Evolutionary conservation across 2,797 vertebrate genomes (phyloP).

Genomic region (Anguilla pacifica): DNA sequence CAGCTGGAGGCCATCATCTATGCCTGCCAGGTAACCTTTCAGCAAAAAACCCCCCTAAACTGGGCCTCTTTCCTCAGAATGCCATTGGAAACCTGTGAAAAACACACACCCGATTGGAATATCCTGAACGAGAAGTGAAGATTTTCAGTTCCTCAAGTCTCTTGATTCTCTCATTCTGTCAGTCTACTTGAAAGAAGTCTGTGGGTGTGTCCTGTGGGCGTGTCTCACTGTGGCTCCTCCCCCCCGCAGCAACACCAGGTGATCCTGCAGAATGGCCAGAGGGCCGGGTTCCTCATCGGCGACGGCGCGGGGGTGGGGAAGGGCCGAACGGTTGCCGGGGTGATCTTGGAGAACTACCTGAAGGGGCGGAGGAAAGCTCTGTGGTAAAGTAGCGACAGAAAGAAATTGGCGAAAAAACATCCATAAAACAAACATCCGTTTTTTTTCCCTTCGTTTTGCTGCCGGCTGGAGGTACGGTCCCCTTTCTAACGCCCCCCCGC

Average conservation of each 20-base stretch:
- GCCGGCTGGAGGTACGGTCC: background rate
- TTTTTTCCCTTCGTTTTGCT: background rate
- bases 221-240: background rate
- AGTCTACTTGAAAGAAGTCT: background rate
- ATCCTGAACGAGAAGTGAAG: background rate
- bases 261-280: constrained; percentile 88
- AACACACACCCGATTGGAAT: background rate
- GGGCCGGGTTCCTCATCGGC: constrained; percentile 94
- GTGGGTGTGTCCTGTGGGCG: constrained; percentile 6
- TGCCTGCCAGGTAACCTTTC: constrained; percentile 89
- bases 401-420: background rate
- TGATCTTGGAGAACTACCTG: constrained; percentile 91
- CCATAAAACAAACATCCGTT: background rate
- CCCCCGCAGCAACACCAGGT: constrained; percentile 91
- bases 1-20: constrained; percentile 97
- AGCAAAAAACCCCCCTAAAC: no score
- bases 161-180: no score
- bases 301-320: constrained; percentile 96
- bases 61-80: background rate
- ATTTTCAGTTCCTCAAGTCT: background rate
- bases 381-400: constrained; percentile 75
- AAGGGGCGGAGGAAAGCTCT: constrained; percentile 91
- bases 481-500: background rate
- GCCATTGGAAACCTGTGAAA: background rate
- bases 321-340: constrained; percentile 92